phyloP scores from a whole-genome alignment of 1,140 invertebrate genomes.

The Orussus abietinus region DNA sequence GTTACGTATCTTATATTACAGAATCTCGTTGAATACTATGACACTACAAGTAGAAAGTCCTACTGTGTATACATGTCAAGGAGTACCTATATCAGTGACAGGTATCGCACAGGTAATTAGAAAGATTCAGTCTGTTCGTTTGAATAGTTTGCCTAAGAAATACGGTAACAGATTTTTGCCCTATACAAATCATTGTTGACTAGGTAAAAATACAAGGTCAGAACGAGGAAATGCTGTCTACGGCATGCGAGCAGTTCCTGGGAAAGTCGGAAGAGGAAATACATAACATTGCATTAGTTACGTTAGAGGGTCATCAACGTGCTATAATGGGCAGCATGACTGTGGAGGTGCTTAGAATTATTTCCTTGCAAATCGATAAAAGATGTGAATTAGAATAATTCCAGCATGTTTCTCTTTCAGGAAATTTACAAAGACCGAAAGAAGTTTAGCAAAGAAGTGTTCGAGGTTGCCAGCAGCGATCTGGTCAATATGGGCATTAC shows the following conservation, averaged over 20 bases:
- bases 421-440: constrained; percentile 99
- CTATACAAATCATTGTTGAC: constrained; percentile 12
- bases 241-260: constrained; percentile 95
- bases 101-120: constrained; percentile 86
- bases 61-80: constrained; percentile 93
- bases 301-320: constrained; percentile 94
- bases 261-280: constrained; percentile 89
- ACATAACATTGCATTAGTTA: constrained; percentile 89
- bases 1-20: constrained; percentile 40
- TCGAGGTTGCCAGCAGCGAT: constrained; percentile 91
- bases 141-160: constrained; percentile 1
- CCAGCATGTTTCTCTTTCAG: constrained; percentile 41
- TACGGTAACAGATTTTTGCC: constrained; percentile 3
- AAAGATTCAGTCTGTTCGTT: background rate
- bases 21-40: constrained; percentile 95
- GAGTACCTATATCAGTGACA: constrained; percentile 95
- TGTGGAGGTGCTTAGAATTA: constrained; percentile 68
- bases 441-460: constrained; percentile 97
- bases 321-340: constrained; percentile 99
- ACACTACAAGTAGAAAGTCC: constrained; percentile 88
- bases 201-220: constrained; percentile 96
- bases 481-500: constrained; percentile 98
- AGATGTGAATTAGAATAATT: background rate
- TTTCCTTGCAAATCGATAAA: background rate
- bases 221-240: constrained; percentile 94